phyloP scores from a whole-genome alignment of 1,140 invertebrate genomes.

The Laupala kohalensis region DNA sequence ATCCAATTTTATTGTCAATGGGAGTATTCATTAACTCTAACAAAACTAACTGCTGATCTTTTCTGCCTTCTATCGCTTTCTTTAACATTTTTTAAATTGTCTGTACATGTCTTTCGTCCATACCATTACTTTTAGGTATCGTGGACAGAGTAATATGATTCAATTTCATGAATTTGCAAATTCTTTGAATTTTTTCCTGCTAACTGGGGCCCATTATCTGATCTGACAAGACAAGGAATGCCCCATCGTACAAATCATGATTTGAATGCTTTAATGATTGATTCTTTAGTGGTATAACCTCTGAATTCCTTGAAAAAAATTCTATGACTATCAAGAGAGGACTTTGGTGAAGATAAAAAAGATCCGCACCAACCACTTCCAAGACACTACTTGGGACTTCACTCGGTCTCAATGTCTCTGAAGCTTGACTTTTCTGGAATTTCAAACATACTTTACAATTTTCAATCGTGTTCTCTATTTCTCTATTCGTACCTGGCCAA shows the following conservation, averaged over 20 bases:
- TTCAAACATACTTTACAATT: constrained; percentile 18
- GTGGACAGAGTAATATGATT: constrained; percentile 26
- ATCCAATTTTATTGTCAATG: constrained; percentile 4
- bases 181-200: constrained; percentile 19
- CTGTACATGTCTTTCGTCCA: constrained; percentile 23
- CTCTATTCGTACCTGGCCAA: constrained; percentile 21
- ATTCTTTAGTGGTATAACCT: constrained; percentile 9
- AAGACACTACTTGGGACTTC: constrained; percentile 16
- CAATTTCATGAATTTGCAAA: constrained; percentile 27
- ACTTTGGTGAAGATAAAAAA: constrained; percentile 6
- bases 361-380: constrained; percentile 17
- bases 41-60: constrained; percentile 13
- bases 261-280: constrained; percentile 16
- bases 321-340: constrained; percentile 17
- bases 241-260: constrained; percentile 14
- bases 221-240: constrained; percentile 11
- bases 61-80: constrained; percentile 22
- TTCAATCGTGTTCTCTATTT: constrained; percentile 17
- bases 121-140: constrained; percentile 25
- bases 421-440: constrained; percentile 16
- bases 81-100: constrained; percentile 24
- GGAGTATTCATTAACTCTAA: constrained; percentile 15
- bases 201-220: constrained; percentile 15
- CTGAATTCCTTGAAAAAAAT: constrained; percentile 18
- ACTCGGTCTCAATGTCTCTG: no score